Conservation (phyloP, 2,113 vertebrate genomes). For the Chaenocephalus aceratus region DNA sequence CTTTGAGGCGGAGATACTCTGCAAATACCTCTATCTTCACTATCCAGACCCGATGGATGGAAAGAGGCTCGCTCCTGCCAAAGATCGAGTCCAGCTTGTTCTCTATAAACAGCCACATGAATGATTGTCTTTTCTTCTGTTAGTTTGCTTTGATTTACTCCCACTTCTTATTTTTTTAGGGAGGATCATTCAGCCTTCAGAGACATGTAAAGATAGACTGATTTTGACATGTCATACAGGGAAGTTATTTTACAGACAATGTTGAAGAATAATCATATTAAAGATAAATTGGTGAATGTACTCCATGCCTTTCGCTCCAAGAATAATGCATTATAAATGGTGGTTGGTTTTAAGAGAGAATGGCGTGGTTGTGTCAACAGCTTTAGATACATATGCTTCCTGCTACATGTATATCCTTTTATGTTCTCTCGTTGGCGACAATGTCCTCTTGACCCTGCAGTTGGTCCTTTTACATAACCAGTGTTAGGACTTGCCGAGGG, state of each 20-base stretch:
- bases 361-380: neutral
- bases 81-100: constrained; percentile 48
- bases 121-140: constrained; percentile 25
- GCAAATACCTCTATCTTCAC: constrained; percentile 53
- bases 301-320: neutral
- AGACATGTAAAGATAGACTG: neutral
- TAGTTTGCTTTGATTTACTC: constrained; percentile 27
- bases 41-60: constrained; percentile 37
- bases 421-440: constrained; percentile 47
- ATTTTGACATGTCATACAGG: neutral
- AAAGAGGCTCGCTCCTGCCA: constrained; percentile 43
- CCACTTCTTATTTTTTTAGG: constrained; percentile 18
- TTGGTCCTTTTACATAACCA: constrained; percentile 70
- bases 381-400: neutral
- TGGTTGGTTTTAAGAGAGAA: neutral
- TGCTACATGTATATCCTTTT: constrained; percentile 6
- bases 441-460: constrained; percentile 31
- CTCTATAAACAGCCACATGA: constrained; percentile 46
- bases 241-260: neutral
- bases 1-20: constrained; percentile 19
- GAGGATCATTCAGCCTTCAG: constrained; percentile 13
- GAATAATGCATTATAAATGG: neutral
- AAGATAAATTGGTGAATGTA: neutral
- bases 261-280: neutral
- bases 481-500: constrained; percentile 20